These are phyloP conservation scores for Umimayanthus kanabou DNA, from an alignment of 92 coral and sea anemone species.

Conservation along the genomic window DNA sequence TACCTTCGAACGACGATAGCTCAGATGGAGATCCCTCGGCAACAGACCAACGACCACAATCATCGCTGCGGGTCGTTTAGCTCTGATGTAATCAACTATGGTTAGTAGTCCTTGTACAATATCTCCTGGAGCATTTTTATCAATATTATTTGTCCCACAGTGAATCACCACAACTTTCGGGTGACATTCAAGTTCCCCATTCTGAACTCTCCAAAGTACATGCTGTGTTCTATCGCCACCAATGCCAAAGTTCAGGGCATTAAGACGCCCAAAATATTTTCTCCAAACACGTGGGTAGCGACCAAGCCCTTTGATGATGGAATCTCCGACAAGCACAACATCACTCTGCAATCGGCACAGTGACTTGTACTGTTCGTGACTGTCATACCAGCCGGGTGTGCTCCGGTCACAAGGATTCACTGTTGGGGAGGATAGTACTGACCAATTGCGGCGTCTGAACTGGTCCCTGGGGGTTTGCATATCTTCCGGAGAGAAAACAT, in stretches of 20 bases:
- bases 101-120: constrained; percentile 86
- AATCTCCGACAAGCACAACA: constrained; percentile 87
- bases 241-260: constrained; percentile 86
- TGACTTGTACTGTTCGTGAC: constrained; percentile 61
- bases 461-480: constrained; percentile 8
- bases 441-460: constrained; percentile 46
- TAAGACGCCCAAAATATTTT: constrained; percentile 70
- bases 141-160: constrained; percentile 96
- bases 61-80: constrained; percentile 61
- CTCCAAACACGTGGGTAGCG: constrained; percentile 92
- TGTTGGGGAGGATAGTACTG: constrained; percentile 51
- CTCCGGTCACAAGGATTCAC: constrained; percentile 72
- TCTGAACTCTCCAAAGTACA: constrained; percentile 91
- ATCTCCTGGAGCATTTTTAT: constrained; percentile 77
- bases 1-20: constrained; percentile 64
- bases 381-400: constrained; percentile 84
- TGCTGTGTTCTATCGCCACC: constrained; percentile 98
- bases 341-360: constrained; percentile 54
- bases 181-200: constrained; percentile 84
- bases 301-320: constrained; percentile 86
- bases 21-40: constrained; percentile 82
- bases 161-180: constrained; percentile 86
- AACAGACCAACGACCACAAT: constrained; percentile 80
- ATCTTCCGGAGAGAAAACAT: constrained; percentile 36
- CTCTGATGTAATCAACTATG: constrained; percentile 78